These are phyloP conservation scores for Puffinus mauretanicus DNA, from an alignment of 2,113 vertebrate genomes.

Conservation along the genomic window DNA sequence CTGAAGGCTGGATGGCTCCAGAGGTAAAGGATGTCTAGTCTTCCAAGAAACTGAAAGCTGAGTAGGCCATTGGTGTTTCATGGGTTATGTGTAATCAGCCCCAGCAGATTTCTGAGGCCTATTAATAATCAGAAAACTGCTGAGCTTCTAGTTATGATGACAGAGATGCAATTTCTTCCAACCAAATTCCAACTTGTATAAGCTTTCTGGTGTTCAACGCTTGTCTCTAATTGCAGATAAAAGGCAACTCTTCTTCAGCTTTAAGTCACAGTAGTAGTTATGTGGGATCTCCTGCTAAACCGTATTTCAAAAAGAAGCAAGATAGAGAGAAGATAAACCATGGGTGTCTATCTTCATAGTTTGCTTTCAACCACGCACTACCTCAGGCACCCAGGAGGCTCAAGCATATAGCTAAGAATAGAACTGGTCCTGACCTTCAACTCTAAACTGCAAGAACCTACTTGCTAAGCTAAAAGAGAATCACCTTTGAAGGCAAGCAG, in stretches of 20 bases:
- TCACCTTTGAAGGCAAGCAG: background rate
- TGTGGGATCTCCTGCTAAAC: background rate
- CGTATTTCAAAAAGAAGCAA: background rate
- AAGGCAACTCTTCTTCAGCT: constrained; percentile 1
- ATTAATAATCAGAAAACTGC: constrained; percentile 66
- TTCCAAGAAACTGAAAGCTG: constrained; percentile 14
- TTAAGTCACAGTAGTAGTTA: background rate
- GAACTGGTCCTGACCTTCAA: background rate
- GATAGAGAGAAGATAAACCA: background rate
- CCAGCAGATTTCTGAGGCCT: constrained; percentile 55
- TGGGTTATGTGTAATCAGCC: constrained; percentile 22
- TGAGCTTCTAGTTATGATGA: constrained; percentile 37
- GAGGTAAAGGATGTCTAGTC: background rate
- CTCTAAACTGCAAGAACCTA: background rate
- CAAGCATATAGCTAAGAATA: background rate
- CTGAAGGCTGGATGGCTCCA: constrained; percentile 16
- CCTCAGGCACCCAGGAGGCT: background rate
- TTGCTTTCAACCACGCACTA: background rate
- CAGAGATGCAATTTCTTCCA: constrained; percentile 37
- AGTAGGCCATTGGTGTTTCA: background rate
- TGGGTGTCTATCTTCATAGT: background rate
- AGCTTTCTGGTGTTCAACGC: background rate
- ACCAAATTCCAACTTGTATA: constrained; percentile 13
- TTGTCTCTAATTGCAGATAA: constrained; percentile 27
- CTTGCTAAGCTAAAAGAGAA: background rate